Base-by-base conservation (phyloP, 2,888 invertebrate species). In the Dicroscelio sp. region DNA sequence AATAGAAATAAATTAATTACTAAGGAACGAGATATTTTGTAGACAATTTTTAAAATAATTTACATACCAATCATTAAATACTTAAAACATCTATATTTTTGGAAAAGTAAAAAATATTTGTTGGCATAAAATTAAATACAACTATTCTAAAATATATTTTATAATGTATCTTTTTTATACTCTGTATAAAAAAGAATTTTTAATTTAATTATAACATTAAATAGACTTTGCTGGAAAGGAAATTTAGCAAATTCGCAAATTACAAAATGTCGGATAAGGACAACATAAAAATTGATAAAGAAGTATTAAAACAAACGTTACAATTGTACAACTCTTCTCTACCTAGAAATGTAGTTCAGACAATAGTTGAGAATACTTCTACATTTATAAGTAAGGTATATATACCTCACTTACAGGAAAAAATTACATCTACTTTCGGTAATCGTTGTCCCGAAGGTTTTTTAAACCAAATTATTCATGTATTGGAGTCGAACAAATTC, bases 401-500 rank as follows among this genome's bases (percentile, higher is more conserved):
- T 48, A 30, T 78, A n/a, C 86, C 86, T 17, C 58, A 5, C 23
- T 43, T 86, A 23, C 33, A 86, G 30, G 20, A 86, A 58, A n/a
- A 71, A 48, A 67, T 86, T 20, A 8, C 58, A 65, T 23, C 2
- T 31, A 10, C 30, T n/a, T 25, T 43, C 4, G 31, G 12, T 17
- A 23, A 30, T 52, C 14, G 35, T 17, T 67, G 14, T 58, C 43
- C 86, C n/a, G 30, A 67, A 3, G 5, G 3, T 43, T 10, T 76
- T 55, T 25, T 69, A 33, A 30, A 86, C 35, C 3, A 23, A 69
- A 20, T 86, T 14, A 20, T 20, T 35, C 4, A 27, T 5, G 23
- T 86, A 23, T 48, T 86, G 38, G 86, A 86, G 0, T 5, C 69
- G 69, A 86, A 86, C 35, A 86, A 79, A 69, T 1, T 55, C 60